These are phyloP conservation scores for Fopius arisanus DNA, from an alignment of 1,140 invertebrate species.

Conservation along the genomic window DNA sequence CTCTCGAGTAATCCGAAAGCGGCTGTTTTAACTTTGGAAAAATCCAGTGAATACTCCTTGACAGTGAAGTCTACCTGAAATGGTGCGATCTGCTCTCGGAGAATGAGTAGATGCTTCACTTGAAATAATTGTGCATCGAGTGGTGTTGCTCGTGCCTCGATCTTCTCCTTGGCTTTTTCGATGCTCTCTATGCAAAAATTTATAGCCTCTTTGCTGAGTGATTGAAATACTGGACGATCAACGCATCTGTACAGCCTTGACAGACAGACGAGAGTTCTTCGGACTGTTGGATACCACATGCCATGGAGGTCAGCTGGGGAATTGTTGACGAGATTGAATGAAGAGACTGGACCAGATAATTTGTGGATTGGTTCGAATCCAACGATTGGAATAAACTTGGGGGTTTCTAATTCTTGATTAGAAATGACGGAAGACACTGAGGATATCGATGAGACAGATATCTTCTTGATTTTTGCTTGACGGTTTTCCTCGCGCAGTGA, in stretches of 20 bases:
- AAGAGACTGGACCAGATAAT: not conserved
- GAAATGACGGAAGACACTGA: not conserved
- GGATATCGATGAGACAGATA: conserved; percentile 48
- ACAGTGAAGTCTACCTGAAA: conserved; percentile 97
- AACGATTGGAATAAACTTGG: not conserved
- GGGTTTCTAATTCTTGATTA: not conserved
- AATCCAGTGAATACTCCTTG: conserved; percentile 91
- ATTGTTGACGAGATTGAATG: conserved; percentile 47
- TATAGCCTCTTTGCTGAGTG: conserved; percentile 94
- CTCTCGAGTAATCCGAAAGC: conserved; percentile 89
- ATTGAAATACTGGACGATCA: conserved; percentile 94
- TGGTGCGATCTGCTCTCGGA: conserved; percentile 97
- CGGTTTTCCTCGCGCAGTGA: conserved; percentile 56
- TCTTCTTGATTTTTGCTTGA: conserved; percentile 54
- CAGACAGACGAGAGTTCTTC: conserved; percentile 92
- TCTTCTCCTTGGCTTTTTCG: conserved; percentile 76
- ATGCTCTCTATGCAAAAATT: conserved; percentile 91
- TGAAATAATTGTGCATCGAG: conserved; percentile 96
- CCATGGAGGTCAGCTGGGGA: conserved; percentile 97
- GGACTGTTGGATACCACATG: conserved; percentile 99
- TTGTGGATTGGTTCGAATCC: not conserved
- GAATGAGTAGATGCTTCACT: conserved; percentile 96
- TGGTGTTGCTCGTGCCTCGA: conserved; percentile 71
- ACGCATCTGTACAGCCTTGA: conserved; percentile 95
- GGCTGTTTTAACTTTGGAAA: conserved; percentile 86